Conservation (phyloP, 1,140 invertebrate genomes). For the Papilio dardanus region DNA sequence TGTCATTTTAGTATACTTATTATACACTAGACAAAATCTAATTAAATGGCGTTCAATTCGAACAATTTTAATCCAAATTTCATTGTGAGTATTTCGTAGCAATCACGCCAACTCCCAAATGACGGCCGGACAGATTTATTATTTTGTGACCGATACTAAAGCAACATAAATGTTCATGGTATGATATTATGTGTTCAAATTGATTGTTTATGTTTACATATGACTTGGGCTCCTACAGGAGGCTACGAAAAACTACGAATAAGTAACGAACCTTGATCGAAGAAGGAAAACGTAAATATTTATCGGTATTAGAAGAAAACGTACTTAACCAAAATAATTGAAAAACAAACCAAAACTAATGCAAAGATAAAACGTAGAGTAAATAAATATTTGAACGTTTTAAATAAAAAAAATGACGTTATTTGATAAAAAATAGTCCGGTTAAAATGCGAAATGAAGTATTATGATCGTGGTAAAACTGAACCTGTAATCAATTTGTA, state of each 20-base stretch:
- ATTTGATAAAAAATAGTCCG: background rate
- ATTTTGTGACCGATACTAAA: constrained; percentile 16
- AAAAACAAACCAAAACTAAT: too few relatives aligned
- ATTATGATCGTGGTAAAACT: constrained; percentile 1
- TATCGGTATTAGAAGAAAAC: too few relatives aligned
- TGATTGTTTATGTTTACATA: background rate
- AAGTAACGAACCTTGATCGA: too few relatives aligned
- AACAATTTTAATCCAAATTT: background rate
- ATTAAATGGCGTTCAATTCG: background rate
- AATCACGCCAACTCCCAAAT: background rate
- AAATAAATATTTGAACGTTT: background rate
- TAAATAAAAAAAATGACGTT: background rate
- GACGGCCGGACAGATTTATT: background rate
- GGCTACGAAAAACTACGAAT: too few relatives aligned
- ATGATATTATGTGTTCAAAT: background rate
- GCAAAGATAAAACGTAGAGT: too few relatives aligned
- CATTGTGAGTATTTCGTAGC: background rate
- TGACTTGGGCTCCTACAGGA: too few relatives aligned
- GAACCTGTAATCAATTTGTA: constrained; percentile 1
- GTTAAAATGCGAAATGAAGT: background rate
- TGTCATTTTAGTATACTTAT: background rate
- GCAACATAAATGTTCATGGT: background rate
- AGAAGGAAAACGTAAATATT: too few relatives aligned
- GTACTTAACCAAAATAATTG: too few relatives aligned
- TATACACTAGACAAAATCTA: background rate